These are phyloP conservation scores for Lophochroa leadbeateri DNA, from an alignment of 2,113 vertebrate genomes.

Conservation along the genomic window DNA sequence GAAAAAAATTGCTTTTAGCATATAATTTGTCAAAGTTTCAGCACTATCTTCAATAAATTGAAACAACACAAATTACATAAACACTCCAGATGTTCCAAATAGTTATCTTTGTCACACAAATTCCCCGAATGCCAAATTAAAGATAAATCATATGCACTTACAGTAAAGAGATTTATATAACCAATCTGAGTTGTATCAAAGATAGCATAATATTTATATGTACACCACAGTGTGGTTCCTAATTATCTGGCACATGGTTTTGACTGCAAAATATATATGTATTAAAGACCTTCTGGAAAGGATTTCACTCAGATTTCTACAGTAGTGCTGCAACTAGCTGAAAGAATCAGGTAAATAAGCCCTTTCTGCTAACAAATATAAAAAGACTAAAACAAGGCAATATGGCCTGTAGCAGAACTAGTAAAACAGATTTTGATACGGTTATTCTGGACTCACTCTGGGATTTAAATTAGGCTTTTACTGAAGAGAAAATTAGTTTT, in stretches of 20 bases:
- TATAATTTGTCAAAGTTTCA: background rate
- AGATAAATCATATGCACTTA: background rate
- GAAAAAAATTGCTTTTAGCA: background rate
- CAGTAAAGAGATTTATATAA: background rate
- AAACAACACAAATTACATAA: slow-evolving; percentile 4
- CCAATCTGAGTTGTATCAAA: background rate
- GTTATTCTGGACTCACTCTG: background rate
- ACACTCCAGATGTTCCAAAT: background rate
- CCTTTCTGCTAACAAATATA: background rate
- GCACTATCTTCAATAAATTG: background rate
- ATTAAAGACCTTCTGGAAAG: background rate
- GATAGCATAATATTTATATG: background rate
- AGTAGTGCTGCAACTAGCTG: background rate
- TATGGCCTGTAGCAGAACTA: background rate
- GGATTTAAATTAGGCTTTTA: background rate
- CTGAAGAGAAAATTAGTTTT: background rate
- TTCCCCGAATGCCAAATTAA: background rate
- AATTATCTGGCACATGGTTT: background rate
- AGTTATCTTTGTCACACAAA: background rate
- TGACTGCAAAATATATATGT: background rate
- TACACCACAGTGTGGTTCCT: background rate
- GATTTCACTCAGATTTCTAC: background rate
- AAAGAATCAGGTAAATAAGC: background rate
- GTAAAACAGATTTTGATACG: accelerated
- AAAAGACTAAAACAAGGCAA: background rate